Evolutionary conservation across 2,797 vertebrate species (phyloP).

Genomic region (Lateolabrax maculatus): DNA sequence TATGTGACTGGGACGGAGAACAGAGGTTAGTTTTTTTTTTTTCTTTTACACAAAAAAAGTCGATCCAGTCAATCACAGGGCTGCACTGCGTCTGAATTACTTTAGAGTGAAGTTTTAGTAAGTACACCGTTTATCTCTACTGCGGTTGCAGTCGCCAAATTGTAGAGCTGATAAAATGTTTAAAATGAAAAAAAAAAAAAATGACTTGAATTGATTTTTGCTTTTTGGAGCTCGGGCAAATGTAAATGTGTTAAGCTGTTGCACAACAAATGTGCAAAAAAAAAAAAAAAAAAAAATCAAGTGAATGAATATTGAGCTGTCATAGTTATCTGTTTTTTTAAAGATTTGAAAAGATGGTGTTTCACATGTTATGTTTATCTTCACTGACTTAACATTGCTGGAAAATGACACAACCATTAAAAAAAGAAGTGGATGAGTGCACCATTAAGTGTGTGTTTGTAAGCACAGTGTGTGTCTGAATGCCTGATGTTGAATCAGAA

Average conservation of each 20-base stretch:
- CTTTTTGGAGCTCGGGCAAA: not conserved
- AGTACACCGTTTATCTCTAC: no score
- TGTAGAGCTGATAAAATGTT: not conserved
- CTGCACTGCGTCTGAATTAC: not conserved
- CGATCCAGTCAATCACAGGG: not conserved
- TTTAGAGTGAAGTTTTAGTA: not conserved
- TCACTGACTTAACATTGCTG: not conserved
- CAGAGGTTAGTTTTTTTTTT: constrained; percentile 72
- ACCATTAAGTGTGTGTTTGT: not conserved
- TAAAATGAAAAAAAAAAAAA: not conserved
- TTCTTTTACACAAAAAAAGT: constrained; percentile 14
- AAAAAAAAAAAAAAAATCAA: constrained; percentile 25
- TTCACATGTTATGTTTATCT: not conserved
- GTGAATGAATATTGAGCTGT: not conserved
- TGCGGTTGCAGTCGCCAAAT: constrained; percentile 1
- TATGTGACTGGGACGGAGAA: constrained; percentile 66
- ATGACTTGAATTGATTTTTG: not conserved
- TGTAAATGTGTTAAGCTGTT: not conserved
- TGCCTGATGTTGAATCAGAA: constrained; percentile 1
- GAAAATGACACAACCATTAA: not conserved
- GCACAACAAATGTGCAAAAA: constrained; percentile 5
- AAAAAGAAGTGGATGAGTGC: not conserved
- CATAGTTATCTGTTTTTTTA: not conserved
- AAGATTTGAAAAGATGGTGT: not conserved
- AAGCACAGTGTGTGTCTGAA: not conserved